Evolutionary conservation across 2,888 invertebrate species (phyloP).

Genomic region (Frankliniella fusca): DNA sequence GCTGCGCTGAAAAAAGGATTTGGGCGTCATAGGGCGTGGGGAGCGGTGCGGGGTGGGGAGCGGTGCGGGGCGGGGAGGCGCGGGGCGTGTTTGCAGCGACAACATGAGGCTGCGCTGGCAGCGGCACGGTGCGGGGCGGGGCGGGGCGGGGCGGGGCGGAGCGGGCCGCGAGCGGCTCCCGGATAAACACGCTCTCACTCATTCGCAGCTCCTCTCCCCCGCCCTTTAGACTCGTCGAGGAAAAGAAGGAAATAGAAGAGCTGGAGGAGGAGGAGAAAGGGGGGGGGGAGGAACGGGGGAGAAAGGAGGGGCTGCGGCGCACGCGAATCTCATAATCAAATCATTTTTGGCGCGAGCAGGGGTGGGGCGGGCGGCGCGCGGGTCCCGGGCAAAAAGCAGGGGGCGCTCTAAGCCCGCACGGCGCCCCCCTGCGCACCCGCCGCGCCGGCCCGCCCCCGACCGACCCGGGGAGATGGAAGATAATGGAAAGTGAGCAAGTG

Average conservation of each 20-base stretch:
- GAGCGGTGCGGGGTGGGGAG: background rate
- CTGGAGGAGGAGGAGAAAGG: background rate
- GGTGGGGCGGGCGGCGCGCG: background rate
- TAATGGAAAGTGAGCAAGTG: slow-evolving; percentile 10
- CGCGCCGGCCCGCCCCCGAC: too few species aligned
- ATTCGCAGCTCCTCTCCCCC: too few species aligned
- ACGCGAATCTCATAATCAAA: background rate
- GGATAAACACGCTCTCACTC: background rate
- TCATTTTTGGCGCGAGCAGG: background rate
- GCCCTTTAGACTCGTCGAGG: background rate
- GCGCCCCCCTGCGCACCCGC: too few species aligned
- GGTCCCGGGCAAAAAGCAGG: too few species aligned
- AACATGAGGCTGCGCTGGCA: too few species aligned
- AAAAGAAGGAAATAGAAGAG: background rate
- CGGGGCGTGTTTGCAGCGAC: background rate
- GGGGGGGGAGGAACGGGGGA: background rate
- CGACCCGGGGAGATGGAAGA: background rate
- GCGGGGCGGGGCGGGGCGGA: background rate
- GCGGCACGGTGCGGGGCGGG: background rate
- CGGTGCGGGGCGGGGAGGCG: background rate
- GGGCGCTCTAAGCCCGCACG: too few species aligned
- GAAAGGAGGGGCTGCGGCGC: background rate
- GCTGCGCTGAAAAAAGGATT: too few species aligned
- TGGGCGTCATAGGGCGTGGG: background rate
- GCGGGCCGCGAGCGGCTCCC: background rate